Base-by-base conservation (phyloP, 2,113 vertebrate genomes). In the Neoarius graeffei region DNA sequence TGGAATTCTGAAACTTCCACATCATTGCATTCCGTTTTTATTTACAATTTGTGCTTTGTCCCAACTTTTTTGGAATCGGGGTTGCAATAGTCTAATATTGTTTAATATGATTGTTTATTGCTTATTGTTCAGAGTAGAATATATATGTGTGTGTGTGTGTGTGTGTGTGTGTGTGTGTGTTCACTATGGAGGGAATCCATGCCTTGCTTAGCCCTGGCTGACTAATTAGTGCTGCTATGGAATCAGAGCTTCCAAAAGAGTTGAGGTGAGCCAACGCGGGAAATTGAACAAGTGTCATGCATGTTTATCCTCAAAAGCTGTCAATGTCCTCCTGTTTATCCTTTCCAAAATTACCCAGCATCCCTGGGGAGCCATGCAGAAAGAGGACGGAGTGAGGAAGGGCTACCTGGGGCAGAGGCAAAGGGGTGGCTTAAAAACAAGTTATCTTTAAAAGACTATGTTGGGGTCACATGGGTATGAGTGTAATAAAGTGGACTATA, bases 231-330 rank as follows among this genome's bases (percentile, higher is more conserved):
- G 87, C 81, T 76, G 88, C 85, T 73, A 81, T 50, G 74, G 86
- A 57, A 86, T 79, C 86, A 85, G 88, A 89, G 88, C 86, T 82
- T 84, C 88, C 86, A 80, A 17, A 79, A 81, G 90, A 91, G 88
- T 89, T 23, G 35, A 27, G 3, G 8, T 15, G 56, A 87, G 88
- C 74, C 85, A 57, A 81, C 57, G 90, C 91, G 91, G 91, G 90
- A 93, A 93, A 95, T 94, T 95, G 94, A 94, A 95, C 95, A 95
- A 94, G 94, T 93, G 91, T 93, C 92, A 91, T 85, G 91, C 92
- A 88, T 93, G 93, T 91, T 95, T 95, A 95, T 84, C 90, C 89
- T 95, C 93, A 93, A 90, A 92, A 88, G 87, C 92, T 91, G 93
- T 94, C 93, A 93, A 92, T 89, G 86, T 89, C 91, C 89, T 77